Conservation (phyloP, 2,888 invertebrate genomes). For the Hemistola chrysoprasaria region DNA sequence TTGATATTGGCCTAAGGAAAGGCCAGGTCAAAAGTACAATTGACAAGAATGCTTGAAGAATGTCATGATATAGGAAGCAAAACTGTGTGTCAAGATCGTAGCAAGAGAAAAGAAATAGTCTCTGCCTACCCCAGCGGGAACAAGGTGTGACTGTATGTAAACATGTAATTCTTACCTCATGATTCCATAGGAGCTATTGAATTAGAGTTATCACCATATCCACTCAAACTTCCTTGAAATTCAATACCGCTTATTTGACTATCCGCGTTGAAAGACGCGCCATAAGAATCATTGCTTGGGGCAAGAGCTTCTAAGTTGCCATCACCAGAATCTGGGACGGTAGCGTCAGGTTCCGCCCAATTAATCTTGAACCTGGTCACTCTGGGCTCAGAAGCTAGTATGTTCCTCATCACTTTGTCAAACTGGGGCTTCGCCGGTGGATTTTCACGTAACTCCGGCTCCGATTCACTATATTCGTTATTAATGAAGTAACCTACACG, state of each 20-base stretch:
- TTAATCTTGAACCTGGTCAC: slow-evolving; percentile 98
- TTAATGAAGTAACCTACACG: slow-evolving; percentile 99
- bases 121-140: no score
- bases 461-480: slow-evolving; percentile 95
- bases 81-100: no score
- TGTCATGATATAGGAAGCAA: no score
- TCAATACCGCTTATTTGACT: slow-evolving; percentile 71
- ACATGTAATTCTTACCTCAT: slow-evolving; percentile 61
- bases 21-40: no score
- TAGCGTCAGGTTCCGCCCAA: slow-evolving; percentile 91
- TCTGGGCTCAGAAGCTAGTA: slow-evolving; percentile 94
- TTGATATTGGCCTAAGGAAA: no score
- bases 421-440: slow-evolving; percentile 96
- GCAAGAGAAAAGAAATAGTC: no score
- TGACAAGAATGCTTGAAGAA: no score
- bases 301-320: slow-evolving; percentile 63
- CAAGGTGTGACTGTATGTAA: no score
- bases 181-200: slow-evolving; percentile 82
- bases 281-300: slow-evolving; percentile 69
- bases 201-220: slow-evolving; percentile 84
- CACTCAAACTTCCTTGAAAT: slow-evolving; percentile 68
- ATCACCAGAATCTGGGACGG: slow-evolving; percentile 56
- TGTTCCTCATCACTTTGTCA: slow-evolving; percentile 94
- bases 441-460: slow-evolving; percentile 96
- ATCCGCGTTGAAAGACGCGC: slow-evolving; percentile 66